Base-by-base conservation (phyloP, 2,888 invertebrate genomes). In the Agriopis leucophaearia region DNA sequence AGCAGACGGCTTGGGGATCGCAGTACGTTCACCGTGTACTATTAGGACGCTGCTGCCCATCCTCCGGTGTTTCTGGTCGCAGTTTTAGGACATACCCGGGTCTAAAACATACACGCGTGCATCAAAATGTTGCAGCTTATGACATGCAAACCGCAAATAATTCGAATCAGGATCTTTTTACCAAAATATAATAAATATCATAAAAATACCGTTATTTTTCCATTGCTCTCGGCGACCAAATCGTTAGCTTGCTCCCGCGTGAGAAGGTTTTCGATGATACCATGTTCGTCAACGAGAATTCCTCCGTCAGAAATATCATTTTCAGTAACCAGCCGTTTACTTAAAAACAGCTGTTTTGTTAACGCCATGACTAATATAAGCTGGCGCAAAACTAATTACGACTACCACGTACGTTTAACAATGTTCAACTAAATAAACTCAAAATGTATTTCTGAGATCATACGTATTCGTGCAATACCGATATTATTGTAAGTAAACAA, bases 201-300 rank as follows among this genome's bases (percentile, higher is more conserved):
- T 27, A 60, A 59, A 58, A 59, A 84, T 87, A 95, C 96, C 84
- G 95, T 91, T 77, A 95, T 91, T 64, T 94, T 91, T 75, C 91
- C 92, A 66, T 87, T 88, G 74, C 81, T 88, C 71, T 94, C 91
- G 44, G 91, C 81, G 73, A 94, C 83, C 27, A 94, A 82, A 82
- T 90, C 87, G 16, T 94, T 87, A 62, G 93, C 92, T 75, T 94
- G 90, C 10, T 88, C 78, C 50, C 90, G 89, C 44, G 86, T 89
- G 5, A 96, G 78, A 44, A 96, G 86, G 75, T 90, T 84, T 72
- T 91, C 84, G 74, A 96, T 96, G 74, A 93, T 92, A 15, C 96
- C 96, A 80, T 94, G 87, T 68, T 92, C 88, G 60, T 94, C 86
- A 27, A 96, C 95, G 44, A 96, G 84, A 71, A 96, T 94, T 36